phyloP scores from a whole-genome alignment of 2,797 vertebrate species.

The Enoplosus armatus region DNA sequence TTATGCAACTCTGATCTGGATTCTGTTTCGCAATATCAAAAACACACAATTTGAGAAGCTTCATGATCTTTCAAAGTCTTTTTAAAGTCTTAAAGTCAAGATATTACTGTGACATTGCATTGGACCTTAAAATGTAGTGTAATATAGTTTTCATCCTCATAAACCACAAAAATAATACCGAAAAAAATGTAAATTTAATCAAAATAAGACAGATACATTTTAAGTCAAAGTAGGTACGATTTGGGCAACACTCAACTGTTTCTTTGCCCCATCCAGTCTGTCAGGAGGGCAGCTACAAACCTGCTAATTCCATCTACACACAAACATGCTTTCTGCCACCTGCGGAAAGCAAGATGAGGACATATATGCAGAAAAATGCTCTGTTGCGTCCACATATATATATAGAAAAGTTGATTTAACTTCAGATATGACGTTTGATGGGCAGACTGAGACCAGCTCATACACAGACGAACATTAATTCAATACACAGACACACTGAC shows the following conservation, averaged over 20 bases:
- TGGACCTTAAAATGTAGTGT: neutral
- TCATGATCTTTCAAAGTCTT: too few relatives aligned
- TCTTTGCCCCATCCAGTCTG: neutral
- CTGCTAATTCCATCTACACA: conserved; percentile 24
- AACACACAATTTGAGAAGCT: neutral
- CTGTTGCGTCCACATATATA: too few relatives aligned
- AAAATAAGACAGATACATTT: too few relatives aligned
- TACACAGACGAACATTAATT: neutral
- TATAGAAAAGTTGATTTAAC: too few relatives aligned
- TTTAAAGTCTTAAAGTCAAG: neutral
- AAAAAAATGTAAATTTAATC: too few relatives aligned
- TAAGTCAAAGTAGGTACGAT: neutral
- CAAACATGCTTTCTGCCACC: conserved; percentile 33
- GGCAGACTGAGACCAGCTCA: neutral
- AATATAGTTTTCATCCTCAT: neutral
- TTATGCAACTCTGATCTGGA: conserved; percentile 27
- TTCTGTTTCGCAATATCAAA: neutral
- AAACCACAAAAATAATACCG: neutral
- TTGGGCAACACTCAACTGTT: neutral
- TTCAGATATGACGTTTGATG: neutral
- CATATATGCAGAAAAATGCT: too few relatives aligned
- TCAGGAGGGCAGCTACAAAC: conserved; percentile 15
- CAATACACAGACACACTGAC: neutral
- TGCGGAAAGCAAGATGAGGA: too few relatives aligned
- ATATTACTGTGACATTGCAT: neutral